A percentile compares a stretch with the other conserved stretches of the same genome.
phyloP scores from a whole-genome alignment of 2,797 vertebrate genomes.

The Phrynocephalus forsythii region DNA sequence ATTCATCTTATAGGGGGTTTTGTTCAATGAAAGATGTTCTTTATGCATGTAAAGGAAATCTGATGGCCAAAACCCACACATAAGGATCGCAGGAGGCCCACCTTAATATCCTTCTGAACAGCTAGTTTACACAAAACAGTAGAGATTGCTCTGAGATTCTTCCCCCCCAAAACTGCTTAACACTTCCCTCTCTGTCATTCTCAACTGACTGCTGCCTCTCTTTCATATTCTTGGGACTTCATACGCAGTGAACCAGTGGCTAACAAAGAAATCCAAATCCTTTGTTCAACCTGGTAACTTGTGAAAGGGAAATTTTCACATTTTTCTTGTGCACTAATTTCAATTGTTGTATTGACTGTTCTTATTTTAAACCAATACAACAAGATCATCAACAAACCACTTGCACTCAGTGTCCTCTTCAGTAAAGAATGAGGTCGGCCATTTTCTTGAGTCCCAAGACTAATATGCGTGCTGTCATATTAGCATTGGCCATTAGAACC shows the following conservation, averaged over 20 bases:
- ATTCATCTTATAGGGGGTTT: neutral
- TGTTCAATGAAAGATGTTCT: neutral
- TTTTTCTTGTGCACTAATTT: neutral
- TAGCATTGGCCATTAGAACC: neutral
- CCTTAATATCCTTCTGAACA: neutral
- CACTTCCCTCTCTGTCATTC: slow-evolving; percentile 26
- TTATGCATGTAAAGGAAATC: neutral
- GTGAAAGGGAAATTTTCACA: neutral
- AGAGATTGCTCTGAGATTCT: neutral
- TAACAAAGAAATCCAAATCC: neutral
- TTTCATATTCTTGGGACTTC: neutral
- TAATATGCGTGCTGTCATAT: too few species aligned
- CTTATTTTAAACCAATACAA: neutral
- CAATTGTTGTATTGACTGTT: neutral
- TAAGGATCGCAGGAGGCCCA: neutral
- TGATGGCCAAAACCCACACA: neutral
- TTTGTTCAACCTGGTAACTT: neutral
- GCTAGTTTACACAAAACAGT: neutral
- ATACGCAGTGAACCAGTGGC: neutral
- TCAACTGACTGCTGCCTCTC: neutral
- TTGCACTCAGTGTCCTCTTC: neutral
- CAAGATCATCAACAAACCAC: neutral
- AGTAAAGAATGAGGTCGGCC: neutral
- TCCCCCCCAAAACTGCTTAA: slow-evolving; percentile 18
- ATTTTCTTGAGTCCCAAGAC: neutral